Evolutionary conservation across 2,888 invertebrate genomes (phyloP).

Genomic region (Pollenia griseotomentosa): DNA sequence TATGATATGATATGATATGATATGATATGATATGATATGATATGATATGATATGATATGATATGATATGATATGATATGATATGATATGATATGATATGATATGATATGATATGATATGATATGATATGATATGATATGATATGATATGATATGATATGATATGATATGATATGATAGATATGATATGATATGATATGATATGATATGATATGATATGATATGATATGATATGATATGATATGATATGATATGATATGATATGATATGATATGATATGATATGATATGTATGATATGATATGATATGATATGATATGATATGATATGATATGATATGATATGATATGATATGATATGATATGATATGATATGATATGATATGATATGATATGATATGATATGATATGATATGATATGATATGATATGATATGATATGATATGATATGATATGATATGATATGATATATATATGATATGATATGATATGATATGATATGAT

Average conservation of each 20-base stretch:
- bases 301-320: too few species aligned
- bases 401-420: constrained; percentile 13
- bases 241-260: constrained; percentile 20
- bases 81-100: too few species aligned
- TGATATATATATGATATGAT: constrained; percentile 41
- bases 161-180: constrained; percentile 26
- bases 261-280: constrained; percentile 31
- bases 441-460: constrained; percentile 49
- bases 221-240: constrained; percentile 21
- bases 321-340: constrained; percentile 28
- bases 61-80: too few species aligned
- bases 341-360: constrained; percentile 27
- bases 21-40: too few species aligned
- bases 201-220: constrained; percentile 23
- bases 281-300: too few species aligned
- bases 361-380: constrained; percentile 41
- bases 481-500: constrained; percentile 40
- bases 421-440: constrained; percentile 35
- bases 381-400: constrained; percentile 28
- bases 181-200: constrained; percentile 8
- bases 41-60: too few species aligned
- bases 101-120: too few species aligned
- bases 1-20: too few species aligned
- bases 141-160: constrained; percentile 29
- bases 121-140: too few species aligned